Evolutionary conservation across 2,113 vertebrate species (phyloP).

Genomic region (Okapia johnstoni): DNA sequence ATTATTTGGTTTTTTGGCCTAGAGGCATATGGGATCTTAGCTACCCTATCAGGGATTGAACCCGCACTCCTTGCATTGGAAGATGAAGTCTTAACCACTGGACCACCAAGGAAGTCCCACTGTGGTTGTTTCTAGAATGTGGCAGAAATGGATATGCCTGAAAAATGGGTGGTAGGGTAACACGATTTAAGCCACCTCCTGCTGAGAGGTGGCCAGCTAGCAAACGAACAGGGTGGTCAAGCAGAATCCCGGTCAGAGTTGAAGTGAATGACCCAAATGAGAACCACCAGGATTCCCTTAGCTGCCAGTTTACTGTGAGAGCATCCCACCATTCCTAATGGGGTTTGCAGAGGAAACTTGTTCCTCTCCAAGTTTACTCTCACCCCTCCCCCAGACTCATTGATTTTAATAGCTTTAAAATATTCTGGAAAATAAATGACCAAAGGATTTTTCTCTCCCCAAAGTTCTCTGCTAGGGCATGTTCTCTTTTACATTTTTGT

Average conservation of each 20-base stretch:
- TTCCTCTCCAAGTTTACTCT: not conserved
- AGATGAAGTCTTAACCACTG: not conserved
- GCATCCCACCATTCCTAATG: accelerated
- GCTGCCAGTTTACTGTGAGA: not conserved
- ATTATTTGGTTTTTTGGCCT: not conserved
- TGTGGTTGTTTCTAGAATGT: not conserved
- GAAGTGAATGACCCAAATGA: not conserved
- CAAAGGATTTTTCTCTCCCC: not conserved
- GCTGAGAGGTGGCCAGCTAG: not conserved
- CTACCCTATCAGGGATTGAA: not conserved
- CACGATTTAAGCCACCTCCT: not conserved
- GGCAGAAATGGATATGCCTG: not conserved
- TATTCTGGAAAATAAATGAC: not conserved
- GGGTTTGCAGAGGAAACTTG: not conserved
- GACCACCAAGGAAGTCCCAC: not conserved
- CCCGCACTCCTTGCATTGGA: not conserved
- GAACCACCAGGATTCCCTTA: not conserved
- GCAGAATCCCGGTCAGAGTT: not conserved
- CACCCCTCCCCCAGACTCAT: too few species aligned
- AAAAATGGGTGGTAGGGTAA: not conserved
- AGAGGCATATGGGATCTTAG: not conserved
- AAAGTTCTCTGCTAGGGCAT: not conserved
- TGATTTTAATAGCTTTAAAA: conserved; percentile 10
- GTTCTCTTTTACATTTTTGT: not conserved
- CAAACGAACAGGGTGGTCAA: not conserved